phyloP scores from a whole-genome alignment of 2,797 vertebrate genomes.

The Hippoglossus hippoglossus region DNA sequence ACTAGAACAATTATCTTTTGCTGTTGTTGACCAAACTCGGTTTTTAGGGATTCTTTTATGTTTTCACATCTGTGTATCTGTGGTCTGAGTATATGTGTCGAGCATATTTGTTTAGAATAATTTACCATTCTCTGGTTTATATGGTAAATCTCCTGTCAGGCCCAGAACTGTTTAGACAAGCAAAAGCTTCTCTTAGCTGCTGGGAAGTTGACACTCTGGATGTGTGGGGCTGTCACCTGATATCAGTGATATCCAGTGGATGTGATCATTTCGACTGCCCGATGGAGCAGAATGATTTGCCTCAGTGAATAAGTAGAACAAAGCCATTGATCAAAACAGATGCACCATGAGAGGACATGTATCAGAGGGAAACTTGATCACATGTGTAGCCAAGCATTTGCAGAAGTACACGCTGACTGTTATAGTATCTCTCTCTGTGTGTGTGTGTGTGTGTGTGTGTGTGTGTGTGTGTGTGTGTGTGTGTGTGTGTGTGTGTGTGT shows the following conservation, averaged over 20 bases:
- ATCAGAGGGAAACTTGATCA: too few relatives aligned
- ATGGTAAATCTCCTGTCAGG: neutral
- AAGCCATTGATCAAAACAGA: too few relatives aligned
- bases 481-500: too few relatives aligned
- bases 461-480: too few relatives aligned
- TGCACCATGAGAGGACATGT: too few relatives aligned
- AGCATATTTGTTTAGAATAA: neutral
- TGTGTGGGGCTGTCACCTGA: neutral
- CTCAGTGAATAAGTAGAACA: too few relatives aligned
- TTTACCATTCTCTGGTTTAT: neutral
- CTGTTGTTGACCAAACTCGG: too few relatives aligned
- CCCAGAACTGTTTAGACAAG: conserved; percentile 4
- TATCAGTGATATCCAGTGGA: neutral
- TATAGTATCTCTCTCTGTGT: too few relatives aligned
- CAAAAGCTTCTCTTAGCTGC: conserved; percentile 6
- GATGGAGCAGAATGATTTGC: too few relatives aligned
- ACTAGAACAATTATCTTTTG: neutral
- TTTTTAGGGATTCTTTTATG: neutral
- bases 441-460: too few relatives aligned
- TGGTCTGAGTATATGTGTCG: neutral
- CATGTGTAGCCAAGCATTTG: too few relatives aligned
- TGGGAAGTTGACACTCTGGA: neutral
- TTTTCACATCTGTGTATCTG: neutral
- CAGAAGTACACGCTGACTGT: too few relatives aligned
- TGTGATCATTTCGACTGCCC: neutral